Conservation (phyloP, 2,797 vertebrate species). For the Myotis planiceps region DNA sequence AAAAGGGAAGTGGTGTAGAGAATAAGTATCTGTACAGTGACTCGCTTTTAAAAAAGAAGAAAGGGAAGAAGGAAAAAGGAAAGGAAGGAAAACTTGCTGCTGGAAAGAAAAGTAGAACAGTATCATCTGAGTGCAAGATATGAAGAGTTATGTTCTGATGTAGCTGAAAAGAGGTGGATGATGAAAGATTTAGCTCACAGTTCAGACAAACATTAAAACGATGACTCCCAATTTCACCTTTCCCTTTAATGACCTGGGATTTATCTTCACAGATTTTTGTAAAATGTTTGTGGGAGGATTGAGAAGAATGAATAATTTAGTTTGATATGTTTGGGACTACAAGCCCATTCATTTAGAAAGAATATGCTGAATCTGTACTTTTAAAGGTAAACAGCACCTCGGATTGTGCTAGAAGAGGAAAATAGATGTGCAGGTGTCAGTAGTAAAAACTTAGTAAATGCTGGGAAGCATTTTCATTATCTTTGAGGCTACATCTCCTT, state of each 20-base stretch:
- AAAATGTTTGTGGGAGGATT: conserved; percentile 71
- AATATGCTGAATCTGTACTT: conserved; percentile 56
- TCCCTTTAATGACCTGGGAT: conserved; percentile 62
- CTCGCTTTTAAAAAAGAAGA: conserved; percentile 71
- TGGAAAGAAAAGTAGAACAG: conserved; percentile 60
- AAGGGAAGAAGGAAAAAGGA: background rate
- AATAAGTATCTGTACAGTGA: conserved; percentile 89
- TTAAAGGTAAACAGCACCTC: conserved; percentile 53
- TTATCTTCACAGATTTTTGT: conserved; percentile 70
- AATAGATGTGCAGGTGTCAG: background rate
- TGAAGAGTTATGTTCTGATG: conserved; percentile 14
- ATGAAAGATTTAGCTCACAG: conserved; percentile 44
- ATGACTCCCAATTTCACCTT: conserved; percentile 29
- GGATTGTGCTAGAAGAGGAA: conserved; percentile 49
- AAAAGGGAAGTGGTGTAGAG: conserved; percentile 92
- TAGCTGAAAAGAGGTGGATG: conserved; percentile 19
- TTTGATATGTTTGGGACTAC: conserved; percentile 59
- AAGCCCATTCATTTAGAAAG: conserved; percentile 68
- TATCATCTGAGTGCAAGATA: conserved; percentile 22
- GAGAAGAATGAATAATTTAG: conserved; percentile 63
- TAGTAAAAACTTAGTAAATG: conserved; percentile 23
- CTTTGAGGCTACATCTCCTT: conserved; percentile 7
- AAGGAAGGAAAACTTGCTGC: conserved; percentile 38
- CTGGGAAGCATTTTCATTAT: conserved; percentile 24
- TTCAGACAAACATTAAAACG: background rate